phyloP scores from a whole-genome alignment of 2,797 vertebrate species.

The Lacerta agilis region DNA sequence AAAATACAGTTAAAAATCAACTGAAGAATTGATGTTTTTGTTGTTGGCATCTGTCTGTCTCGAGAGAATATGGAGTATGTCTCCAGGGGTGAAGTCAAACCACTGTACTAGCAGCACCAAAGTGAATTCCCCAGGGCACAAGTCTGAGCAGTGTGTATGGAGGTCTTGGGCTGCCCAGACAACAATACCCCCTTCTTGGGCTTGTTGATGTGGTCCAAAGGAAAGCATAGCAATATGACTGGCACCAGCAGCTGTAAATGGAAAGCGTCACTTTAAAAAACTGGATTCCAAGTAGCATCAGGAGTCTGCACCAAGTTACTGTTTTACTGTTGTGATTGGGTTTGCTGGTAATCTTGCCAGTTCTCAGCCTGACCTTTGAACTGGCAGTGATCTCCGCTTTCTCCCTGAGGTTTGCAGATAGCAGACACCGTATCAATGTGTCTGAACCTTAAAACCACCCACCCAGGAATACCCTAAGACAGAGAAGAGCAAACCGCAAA shows the following conservation, averaged over 20 bases:
- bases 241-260: neutral
- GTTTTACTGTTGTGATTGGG: neutral
- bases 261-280: neutral
- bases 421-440: neutral
- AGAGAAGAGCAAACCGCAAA: slow-evolving; percentile 15
- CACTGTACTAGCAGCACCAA: too few relatives aligned
- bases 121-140: too few relatives aligned
- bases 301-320: neutral
- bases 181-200: too few relatives aligned
- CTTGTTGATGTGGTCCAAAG: too few relatives aligned
- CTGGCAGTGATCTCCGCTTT: neutral
- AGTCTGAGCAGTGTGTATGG: too few relatives aligned
- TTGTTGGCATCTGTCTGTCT: too few relatives aligned
- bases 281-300: neutral
- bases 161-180: too few relatives aligned
- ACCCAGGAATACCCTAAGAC: neutral
- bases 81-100: too few relatives aligned
- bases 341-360: neutral
- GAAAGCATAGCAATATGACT: too few relatives aligned
- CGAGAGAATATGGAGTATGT: too few relatives aligned
- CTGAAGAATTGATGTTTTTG: too few relatives aligned
- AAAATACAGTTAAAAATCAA: too few relatives aligned
- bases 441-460: neutral
- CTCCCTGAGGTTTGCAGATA: neutral
- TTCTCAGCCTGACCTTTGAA: neutral